Conservation (phyloP, 2,113 vertebrate genomes). For the Mirza zaza region DNA sequence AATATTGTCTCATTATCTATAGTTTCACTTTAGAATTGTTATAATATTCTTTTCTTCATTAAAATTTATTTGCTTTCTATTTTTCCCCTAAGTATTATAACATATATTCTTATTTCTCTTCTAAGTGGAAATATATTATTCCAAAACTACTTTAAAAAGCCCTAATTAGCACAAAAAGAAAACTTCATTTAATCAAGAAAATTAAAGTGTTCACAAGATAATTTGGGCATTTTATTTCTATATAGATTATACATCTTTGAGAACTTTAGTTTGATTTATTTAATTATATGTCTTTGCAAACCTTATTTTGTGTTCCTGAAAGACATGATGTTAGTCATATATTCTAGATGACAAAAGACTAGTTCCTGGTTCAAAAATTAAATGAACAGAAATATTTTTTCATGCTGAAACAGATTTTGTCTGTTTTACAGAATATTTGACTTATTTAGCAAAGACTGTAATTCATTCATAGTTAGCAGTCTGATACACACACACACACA, state of each 20-base stretch:
- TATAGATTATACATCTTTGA: not conserved
- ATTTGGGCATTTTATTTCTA: constrained; percentile 39
- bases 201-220: not conserved
- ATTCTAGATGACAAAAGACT: constrained; percentile 2
- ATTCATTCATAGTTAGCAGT: constrained; percentile 53
- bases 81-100: not conserved
- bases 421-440: constrained; percentile 42
- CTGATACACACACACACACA: not conserved
- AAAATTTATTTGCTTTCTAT: not conserved
- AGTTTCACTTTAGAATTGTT: constrained; percentile 7
- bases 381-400: not conserved
- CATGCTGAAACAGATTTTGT: not conserved
- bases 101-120: not conserved
- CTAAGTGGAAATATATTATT: not conserved
- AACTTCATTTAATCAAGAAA: constrained; percentile 31
- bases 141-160: not conserved
- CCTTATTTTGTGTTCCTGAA: constrained; percentile 1
- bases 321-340: not conserved
- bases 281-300: constrained; percentile 25
- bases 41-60: not conserved
- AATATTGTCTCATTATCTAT: constrained; percentile 19
- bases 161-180: not conserved
- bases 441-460: constrained; percentile 34
- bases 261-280: constrained; percentile 18
- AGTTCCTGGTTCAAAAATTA: not conserved